Evolutionary conservation across 2,888 invertebrate species (phyloP), one percentile per base, ranked within the genome.

Genomic region (Ganaspis brasiliensis): DNA sequence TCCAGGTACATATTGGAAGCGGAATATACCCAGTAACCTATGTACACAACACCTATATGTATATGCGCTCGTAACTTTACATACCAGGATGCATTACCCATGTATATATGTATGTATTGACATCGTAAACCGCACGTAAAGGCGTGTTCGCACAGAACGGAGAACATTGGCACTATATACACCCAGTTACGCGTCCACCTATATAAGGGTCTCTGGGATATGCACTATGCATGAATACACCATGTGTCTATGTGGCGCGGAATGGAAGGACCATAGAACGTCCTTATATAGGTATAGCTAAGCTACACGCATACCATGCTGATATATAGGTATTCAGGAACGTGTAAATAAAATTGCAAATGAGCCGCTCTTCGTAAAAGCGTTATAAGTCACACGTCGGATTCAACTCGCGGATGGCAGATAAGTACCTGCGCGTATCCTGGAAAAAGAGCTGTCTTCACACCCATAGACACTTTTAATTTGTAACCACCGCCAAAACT

Each of bases 111-210:
- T 79, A 79, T 78, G 80, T 80, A 77, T 82, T 82, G 78, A 79
- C 80, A 80, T 80, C 79, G 82, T 82, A 80, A 82, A 80, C 78
- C 82, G 82, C 79, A 80, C 80, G 80, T 80, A 82, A 82, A 82
- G 79, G 80, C 78, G 82, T 80, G 80, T 80, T 78, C 76, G 79
- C 75, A 78, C 73, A 75, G 74, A 74, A 79, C 76, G 74, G 67
- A 59, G 78, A 80, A 80, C 82, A 80, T 78, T 75, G 77, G 56
- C 80, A 72, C 76, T 80, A 82, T 80, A 80, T 79, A 82, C 82
- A 79, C 80, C 78, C 80, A 80, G 80, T 82, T 82, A 82, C 78
- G 78, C 79, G 75, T 72, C 37, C 24, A 63, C 77, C 79, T 82
- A 76, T 82, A 80, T 82, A 82, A 80, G 80, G 82, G 52, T 40